Conservation (phyloP, 2,888 invertebrate genomes). For the Bhutanitis thaidina region DNA sequence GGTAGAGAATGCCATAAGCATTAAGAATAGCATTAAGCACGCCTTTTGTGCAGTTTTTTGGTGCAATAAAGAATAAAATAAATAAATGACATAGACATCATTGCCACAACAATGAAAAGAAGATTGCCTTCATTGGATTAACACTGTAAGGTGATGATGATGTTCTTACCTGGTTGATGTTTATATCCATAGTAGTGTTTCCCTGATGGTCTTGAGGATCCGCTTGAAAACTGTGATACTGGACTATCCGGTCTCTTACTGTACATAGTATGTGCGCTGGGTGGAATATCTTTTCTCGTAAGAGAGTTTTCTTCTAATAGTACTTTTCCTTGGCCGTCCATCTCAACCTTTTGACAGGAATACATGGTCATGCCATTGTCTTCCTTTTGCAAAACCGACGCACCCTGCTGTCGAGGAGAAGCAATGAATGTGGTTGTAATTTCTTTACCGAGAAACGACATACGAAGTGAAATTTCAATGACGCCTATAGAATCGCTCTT, state of each 20-base stretch:
- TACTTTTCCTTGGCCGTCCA: slow-evolving; percentile 69
- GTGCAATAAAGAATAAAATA: too few relatives aligned
- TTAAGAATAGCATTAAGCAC: too few relatives aligned
- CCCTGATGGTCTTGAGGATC: slow-evolving; percentile 22
- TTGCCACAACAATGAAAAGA: too few relatives aligned
- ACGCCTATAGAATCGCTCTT: slow-evolving; percentile 61
- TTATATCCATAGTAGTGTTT: slow-evolving; percentile 20
- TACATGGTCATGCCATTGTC: slow-evolving; percentile 70
- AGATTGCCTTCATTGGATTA: too few relatives aligned
- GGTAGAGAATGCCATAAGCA: too few relatives aligned
- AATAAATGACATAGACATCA: too few relatives aligned
- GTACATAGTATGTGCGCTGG: slow-evolving; percentile 26
- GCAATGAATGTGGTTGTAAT: slow-evolving; percentile 67
- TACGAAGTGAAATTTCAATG: slow-evolving; percentile 60
- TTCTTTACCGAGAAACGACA: slow-evolving; percentile 73
- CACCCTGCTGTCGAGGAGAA: slow-evolving; percentile 49
- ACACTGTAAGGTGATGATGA: background rate
- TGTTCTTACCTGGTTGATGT: slow-evolving; percentile 24
- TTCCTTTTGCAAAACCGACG: slow-evolving; percentile 53
- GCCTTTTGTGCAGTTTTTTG: too few relatives aligned
- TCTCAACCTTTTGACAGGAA: slow-evolving; percentile 69
- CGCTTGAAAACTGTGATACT: slow-evolving; percentile 40
- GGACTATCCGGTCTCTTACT: slow-evolving; percentile 39
- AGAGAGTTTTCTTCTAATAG: slow-evolving; percentile 61
- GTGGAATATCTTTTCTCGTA: slow-evolving; percentile 37